Evolutionary conservation across 2,113 vertebrate genomes (phyloP).

Genomic region (Falco punctatus): DNA sequence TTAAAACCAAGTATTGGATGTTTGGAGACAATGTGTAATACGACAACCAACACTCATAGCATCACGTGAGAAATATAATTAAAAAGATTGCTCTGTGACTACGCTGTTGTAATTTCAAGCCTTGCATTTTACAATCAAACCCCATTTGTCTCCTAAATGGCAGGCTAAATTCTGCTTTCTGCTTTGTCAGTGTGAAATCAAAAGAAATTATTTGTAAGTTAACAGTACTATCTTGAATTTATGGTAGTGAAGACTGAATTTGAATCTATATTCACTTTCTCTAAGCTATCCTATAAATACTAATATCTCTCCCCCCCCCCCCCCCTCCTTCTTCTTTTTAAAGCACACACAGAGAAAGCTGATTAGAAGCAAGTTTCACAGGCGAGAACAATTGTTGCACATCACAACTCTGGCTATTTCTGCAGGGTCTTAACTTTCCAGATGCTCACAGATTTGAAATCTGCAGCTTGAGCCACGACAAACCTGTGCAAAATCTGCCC

Average conservation of each 20-base stretch:
- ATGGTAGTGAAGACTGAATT: not conserved
- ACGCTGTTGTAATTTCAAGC: not conserved
- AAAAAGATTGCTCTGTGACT: not conserved
- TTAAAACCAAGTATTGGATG: constrained; percentile 30
- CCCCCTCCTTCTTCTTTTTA: not conserved
- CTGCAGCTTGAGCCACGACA: not conserved
- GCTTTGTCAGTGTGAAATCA: not conserved
- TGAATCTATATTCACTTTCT: not conserved
- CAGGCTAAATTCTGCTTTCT: not conserved
- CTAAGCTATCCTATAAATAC: constrained; percentile 2
- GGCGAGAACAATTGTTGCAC: constrained; percentile 14
- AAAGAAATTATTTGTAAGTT: not conserved
- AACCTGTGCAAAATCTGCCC: constrained; percentile 51
- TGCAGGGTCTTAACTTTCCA: constrained; percentile 28
- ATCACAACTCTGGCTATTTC: not conserved
- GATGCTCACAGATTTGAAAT: constrained; percentile 3
- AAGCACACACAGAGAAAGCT: not conserved
- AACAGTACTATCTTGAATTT: not conserved
- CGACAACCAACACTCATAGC: constrained; percentile 16
- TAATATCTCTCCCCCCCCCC: not conserved
- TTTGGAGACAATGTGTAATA: not conserved
- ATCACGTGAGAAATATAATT: not conserved
- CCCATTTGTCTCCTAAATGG: constrained; percentile 4
- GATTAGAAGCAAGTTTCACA: not conserved
- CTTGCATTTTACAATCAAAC: not conserved